Conservation (phyloP, 2,113 vertebrate species). For the Misgurnus anguillicaudatus region DNA sequence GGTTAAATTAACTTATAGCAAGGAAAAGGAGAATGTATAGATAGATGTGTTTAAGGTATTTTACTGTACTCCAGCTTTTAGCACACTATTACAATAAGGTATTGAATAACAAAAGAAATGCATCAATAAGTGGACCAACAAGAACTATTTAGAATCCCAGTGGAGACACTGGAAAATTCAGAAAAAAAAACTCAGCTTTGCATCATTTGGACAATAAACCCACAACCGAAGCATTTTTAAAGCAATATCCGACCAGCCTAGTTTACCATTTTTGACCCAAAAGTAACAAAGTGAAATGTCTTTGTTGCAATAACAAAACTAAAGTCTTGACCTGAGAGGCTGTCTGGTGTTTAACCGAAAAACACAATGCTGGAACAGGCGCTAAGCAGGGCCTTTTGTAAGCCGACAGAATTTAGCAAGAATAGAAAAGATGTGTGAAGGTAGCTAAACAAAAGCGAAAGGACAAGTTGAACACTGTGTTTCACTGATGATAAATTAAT, state of each 20-base stretch:
- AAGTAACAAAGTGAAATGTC: slow-evolving; percentile 27
- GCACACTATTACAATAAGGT: no score
- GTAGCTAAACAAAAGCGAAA: slow-evolving; percentile 37
- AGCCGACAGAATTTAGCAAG: slow-evolving; percentile 3
- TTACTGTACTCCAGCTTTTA: no score
- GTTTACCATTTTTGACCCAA: slow-evolving; percentile 11
- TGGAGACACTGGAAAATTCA: not conserved
- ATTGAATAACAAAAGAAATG: no score
- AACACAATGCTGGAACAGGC: not conserved
- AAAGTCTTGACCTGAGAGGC: slow-evolving; percentile 5
- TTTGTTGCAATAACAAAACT: slow-evolving; percentile 32
- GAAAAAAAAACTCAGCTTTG: not conserved
- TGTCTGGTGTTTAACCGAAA: slow-evolving; percentile 18
- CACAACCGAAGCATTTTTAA: not conserved
- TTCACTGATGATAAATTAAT: slow-evolving; percentile 55
- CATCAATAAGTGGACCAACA: not conserved
- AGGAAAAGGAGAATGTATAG: no score
- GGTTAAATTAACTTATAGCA: no score
- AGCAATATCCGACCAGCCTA: not conserved
- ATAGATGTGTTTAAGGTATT: no score
- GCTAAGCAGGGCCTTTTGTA: slow-evolving; percentile 21
- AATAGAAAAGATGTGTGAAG: slow-evolving; percentile 40
- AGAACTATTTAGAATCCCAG: not conserved
- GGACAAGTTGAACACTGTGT: slow-evolving; percentile 45
- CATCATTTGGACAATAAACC: not conserved